A percentile compares a stretch with the other conserved stretches of the same genome.
phyloP scores from a whole-genome alignment of 2,113 vertebrate genomes.

The Cnemophilus loriae region DNA sequence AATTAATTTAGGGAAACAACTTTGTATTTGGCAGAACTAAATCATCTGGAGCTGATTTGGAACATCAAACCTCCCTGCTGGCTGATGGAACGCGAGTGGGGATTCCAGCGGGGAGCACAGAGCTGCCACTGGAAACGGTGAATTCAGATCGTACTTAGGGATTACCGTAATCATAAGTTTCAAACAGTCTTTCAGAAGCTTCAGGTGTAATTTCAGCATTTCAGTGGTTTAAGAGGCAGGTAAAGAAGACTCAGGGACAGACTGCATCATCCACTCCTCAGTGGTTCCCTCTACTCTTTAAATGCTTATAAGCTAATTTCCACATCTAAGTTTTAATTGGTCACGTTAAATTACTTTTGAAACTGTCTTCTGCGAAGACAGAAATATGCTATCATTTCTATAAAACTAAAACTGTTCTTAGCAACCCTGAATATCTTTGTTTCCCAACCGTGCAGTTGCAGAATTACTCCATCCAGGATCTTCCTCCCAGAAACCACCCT shows the following conservation, averaged over 20 bases:
- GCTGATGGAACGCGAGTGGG: accelerated
- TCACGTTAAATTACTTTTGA: neutral
- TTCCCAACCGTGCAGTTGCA: neutral
- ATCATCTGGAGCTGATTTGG: neutral
- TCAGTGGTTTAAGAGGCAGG: neutral
- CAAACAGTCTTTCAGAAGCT: neutral
- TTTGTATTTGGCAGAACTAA: neutral
- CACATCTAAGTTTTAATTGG: neutral
- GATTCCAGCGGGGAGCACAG: neutral
- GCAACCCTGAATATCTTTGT: neutral
- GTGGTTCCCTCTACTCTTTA: neutral
- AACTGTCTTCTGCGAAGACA: neutral
- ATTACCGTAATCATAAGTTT: neutral
- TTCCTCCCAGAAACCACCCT: neutral
- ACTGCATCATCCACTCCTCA: neutral
- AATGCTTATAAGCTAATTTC: neutral
- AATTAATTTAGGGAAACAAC: neutral
- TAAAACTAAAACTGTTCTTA: neutral
- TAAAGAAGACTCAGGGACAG: neutral
- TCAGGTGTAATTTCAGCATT: neutral
- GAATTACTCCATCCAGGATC: neutral
- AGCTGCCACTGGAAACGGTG: neutral
- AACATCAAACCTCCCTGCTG: neutral
- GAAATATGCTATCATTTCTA: neutral
- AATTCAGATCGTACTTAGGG: neutral